phyloP scores from a whole-genome alignment of 2,113 vertebrate species.

The Colossoma macropomum region DNA sequence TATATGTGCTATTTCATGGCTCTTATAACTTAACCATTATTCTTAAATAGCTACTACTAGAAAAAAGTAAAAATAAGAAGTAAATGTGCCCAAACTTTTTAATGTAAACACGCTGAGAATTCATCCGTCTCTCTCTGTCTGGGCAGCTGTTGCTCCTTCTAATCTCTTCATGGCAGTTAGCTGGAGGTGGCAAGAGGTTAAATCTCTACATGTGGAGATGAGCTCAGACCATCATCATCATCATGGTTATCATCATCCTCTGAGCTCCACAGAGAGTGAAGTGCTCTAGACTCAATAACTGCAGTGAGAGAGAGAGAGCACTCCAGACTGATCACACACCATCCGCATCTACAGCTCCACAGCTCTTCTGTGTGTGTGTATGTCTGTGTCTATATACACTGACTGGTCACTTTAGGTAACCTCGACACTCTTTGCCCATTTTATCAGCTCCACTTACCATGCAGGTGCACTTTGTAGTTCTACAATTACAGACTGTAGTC shows the following conservation, averaged over 20 bases:
- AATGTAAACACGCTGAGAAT: too few relatives aligned
- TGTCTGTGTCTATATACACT: too few relatives aligned
- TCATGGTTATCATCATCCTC: not conserved
- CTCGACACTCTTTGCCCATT: too few relatives aligned
- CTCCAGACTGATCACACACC: not conserved
- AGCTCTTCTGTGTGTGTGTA: not conserved
- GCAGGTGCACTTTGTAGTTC: too few relatives aligned
- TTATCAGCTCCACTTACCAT: too few relatives aligned
- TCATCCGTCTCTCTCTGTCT: not conserved
- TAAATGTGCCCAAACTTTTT: too few relatives aligned
- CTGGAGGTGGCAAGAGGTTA: not conserved
- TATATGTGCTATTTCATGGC: too few relatives aligned
- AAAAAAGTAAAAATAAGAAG: too few relatives aligned
- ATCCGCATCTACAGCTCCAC: too few relatives aligned
- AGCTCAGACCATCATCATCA: not conserved
- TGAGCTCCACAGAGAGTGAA: not conserved
- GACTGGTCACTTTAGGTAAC: too few relatives aligned
- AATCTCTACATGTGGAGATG: not conserved
- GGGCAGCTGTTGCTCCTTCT: not conserved
- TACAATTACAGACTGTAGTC: too few relatives aligned
- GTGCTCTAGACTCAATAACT: not conserved
- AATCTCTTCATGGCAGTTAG: not conserved
- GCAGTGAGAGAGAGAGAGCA: not conserved
- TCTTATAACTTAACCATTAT: too few relatives aligned
- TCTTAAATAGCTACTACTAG: not conserved